These are phyloP conservation scores for Cryptoblepharus egeriae DNA, from an alignment of 2,797 vertebrate genomes.

Conservation along the genomic window DNA sequence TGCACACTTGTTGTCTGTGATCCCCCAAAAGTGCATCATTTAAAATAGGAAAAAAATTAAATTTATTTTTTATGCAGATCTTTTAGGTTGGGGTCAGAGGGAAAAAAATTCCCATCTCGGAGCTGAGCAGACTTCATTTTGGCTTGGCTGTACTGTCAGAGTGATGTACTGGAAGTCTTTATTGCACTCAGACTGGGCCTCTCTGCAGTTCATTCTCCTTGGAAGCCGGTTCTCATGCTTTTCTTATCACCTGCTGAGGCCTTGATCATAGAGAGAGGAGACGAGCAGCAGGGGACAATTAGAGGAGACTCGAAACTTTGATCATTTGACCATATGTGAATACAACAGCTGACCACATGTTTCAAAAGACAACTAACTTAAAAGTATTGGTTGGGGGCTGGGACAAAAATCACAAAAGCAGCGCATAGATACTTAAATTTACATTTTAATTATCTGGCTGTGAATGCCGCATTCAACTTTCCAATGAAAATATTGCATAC, in stretches of 20 bases:
- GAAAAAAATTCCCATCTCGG: conserved; percentile 68
- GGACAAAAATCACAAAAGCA: conserved; percentile 79
- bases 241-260: conserved; percentile 99
- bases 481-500: conserved; percentile 77
- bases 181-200: conserved; percentile 98
- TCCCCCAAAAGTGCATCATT: neutral
- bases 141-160: conserved; percentile 94
- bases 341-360: conserved; percentile 99
- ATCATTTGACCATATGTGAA: conserved; percentile 99
- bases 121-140: conserved; percentile 94
- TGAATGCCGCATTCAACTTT: conserved; percentile 78
- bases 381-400: conserved; percentile 66
- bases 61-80: conserved; percentile 77
- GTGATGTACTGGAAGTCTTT: conserved; percentile 99
- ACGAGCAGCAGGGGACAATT: conserved; percentile 99
- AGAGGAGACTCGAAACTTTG: conserved; percentile 97
- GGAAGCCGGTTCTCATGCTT: conserved; percentile 95
- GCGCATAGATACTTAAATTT: conserved; percentile 85
- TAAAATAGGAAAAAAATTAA: too few species aligned
- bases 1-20: neutral
- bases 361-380: conserved; percentile 96
- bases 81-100: conserved; percentile 71
- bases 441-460: conserved; percentile 85
- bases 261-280: conserved; percentile 98
- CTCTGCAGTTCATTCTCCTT: conserved; percentile 95